Conservation (phyloP, 2,888 invertebrate species). For the Chesias legatella region DNA sequence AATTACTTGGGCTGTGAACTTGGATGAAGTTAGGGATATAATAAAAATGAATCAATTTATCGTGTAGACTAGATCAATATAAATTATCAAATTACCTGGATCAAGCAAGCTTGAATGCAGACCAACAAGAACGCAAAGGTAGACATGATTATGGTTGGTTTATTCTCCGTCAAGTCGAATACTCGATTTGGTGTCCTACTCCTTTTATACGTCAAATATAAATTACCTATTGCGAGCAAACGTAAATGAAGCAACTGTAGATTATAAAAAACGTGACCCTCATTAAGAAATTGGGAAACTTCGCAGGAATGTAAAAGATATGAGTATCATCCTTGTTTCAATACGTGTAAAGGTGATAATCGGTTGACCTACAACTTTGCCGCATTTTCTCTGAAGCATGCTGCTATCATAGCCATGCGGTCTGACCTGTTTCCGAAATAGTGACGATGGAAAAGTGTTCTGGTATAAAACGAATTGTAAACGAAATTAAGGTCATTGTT, state of each 20-base stretch:
- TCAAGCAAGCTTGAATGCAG: constrained; percentile 33
- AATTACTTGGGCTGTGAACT: too few relatives aligned
- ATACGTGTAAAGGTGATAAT: background rate
- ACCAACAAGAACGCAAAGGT: constrained; percentile 28
- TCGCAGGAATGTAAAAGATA: too few relatives aligned
- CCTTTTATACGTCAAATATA: constrained; percentile 17
- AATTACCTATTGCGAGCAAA: constrained; percentile 4
- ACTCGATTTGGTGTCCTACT: background rate
- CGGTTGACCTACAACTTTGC: background rate
- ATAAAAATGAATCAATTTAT: too few relatives aligned
- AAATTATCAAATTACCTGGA: constrained; percentile 26
- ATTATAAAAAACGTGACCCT: constrained; percentile 6
- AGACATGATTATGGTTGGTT: constrained; percentile 24
- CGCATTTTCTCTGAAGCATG: constrained; percentile 4
- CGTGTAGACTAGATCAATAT: background rate
- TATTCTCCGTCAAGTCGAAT: constrained; percentile 8
- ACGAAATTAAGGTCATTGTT: constrained; percentile 8
- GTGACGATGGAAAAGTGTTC: constrained; percentile 4
- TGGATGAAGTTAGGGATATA: too few relatives aligned
- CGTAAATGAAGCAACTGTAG: constrained; percentile 4
- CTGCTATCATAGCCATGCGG: background rate
- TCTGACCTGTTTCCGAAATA: constrained; percentile 17
- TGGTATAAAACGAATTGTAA: constrained; percentile 15
- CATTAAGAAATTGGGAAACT: constrained; percentile 1
- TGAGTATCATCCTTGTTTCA: background rate